These are phyloP conservation scores for Scophthalmus maximus DNA, from an alignment of 2,113 vertebrate species.

Conservation along the genomic window DNA sequence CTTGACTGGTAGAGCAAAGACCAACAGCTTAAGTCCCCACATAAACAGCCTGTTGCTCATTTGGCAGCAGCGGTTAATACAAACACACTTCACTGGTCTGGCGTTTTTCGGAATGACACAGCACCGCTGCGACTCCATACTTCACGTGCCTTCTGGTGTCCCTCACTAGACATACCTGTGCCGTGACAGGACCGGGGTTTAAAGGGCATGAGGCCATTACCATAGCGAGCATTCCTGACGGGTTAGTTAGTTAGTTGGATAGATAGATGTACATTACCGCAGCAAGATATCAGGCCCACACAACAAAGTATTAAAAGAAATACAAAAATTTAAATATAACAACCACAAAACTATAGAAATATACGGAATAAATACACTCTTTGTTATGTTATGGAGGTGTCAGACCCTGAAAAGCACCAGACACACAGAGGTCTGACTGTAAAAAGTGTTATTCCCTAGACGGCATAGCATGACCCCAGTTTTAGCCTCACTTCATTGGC, in stretches of 20 bases:
- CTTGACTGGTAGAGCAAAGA: not conserved
- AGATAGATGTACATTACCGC: no score
- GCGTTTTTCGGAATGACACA: conserved; percentile 13
- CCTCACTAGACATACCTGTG: conserved; percentile 54
- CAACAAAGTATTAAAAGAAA: no score
- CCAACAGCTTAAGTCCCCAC: not conserved
- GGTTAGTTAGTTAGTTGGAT: no score
- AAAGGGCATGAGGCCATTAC: conserved; percentile 35
- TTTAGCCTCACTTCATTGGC: no score
- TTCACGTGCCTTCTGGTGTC: conserved; percentile 47
- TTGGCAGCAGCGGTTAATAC: not conserved
- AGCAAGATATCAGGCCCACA: no score
- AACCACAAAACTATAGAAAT: no score
- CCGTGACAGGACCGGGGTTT: conserved; percentile 53
- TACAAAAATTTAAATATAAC: no score
- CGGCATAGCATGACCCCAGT: no score
- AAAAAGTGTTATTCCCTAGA: no score
- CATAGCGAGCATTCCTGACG: conserved; percentile 48
- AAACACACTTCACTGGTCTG: conserved; percentile 25
- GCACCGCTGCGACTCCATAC: conserved; percentile 12
- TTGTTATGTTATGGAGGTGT: not conserved
- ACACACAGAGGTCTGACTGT: not conserved
- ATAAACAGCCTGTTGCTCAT: conserved; percentile 12
- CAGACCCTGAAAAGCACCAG: not conserved
- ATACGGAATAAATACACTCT: no score